Base-by-base conservation (phyloP, 2,888 invertebrate species). In the Amiota minor region DNA sequence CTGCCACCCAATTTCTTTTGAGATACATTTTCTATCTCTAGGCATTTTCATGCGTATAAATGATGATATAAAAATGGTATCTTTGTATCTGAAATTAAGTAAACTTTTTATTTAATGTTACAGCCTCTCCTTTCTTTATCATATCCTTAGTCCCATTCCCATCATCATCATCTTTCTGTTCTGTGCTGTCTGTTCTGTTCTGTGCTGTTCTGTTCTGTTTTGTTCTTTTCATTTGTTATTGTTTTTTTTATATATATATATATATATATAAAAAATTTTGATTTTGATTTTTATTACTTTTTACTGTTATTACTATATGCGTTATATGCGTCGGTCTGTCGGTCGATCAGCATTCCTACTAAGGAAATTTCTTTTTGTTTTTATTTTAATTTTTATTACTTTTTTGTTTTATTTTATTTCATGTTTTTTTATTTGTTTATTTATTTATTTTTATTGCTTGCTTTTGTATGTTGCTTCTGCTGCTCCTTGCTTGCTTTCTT, bases 281-380 rank as follows among this genome's bases (percentile, higher is more conserved):
- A 35, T 35, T 35, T 35, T 35, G 35, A 35, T 35, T 35, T 35
- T 35, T 35, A 35, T 35, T 35, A 35, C 35, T 35, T 35, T 35
- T 35, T 35, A 35, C 35, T 35, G 35, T 35, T 35, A 6, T 35
- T 35, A 35, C 35, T 35, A 35, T 35, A 35, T 35, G 35, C 35
- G 35, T 35, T 35, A 35, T 35, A 35, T 35, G 35, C 35, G 35
- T 35, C 35, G 35, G 35, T 35, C 23, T 1, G 23, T 23, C 35
- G 35, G 35, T 35, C 35, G 35, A 35, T 35, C 35, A 3, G 23
- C 23, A 23, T 23, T 23, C 6, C 35, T 35, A 35, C 35, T 35
- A 35, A 35, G 35, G 6, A 8, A 35, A 35, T 35, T 35, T 35
- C 35, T n/a, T 74, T 80, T 75, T 80, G 79, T 80, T 10, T 65